A percentile compares a stretch with the other conserved stretches of the same genome.
These are phyloP conservation scores for Drosophila subsilvestris DNA, from an alignment of 2,888 invertebrate genomes.

Conservation along the genomic window DNA sequence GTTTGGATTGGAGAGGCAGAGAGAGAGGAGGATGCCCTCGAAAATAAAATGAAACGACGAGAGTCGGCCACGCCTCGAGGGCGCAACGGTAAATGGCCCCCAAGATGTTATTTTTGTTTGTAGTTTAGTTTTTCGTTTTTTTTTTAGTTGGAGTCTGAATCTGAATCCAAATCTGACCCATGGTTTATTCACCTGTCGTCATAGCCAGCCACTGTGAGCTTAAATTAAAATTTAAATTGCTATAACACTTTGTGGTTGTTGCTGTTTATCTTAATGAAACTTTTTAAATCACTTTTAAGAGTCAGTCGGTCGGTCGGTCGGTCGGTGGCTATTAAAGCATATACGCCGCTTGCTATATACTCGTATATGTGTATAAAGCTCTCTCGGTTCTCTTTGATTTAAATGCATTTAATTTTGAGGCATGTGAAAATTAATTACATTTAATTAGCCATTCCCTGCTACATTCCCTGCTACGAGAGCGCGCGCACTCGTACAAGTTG, in stretches of 20 bases:
- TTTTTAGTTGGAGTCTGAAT: constrained; percentile 6
- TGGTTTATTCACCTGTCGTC: constrained; percentile 78
- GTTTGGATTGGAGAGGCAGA: neutral
- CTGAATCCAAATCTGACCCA: constrained; percentile 47
- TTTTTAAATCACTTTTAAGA: constrained; percentile 75
- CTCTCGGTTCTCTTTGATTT: constrained; percentile 69
- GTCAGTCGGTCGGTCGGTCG: constrained; percentile 34
- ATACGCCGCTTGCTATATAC: constrained; percentile 23
- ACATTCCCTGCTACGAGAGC: neutral
- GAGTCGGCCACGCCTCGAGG: constrained; percentile 70
- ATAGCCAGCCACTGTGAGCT: constrained; percentile 56
- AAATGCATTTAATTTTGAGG: constrained; percentile 74
- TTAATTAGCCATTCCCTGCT: constrained; percentile 62
- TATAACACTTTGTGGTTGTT: constrained; percentile 62
- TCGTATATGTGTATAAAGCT: constrained; percentile 63
- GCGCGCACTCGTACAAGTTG: constrained; percentile 47
- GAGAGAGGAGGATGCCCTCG: constrained; percentile 61
- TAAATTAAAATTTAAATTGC: constrained; percentile 74
- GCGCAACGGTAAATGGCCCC: constrained; percentile 76
- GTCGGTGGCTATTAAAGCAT: constrained; percentile 62
- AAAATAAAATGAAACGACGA: constrained; percentile 63
- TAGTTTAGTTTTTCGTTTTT: constrained; percentile 23
- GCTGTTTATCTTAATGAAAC: constrained; percentile 77
- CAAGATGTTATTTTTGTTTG: constrained; percentile 47
- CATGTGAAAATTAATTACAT: constrained; percentile 80